Evolutionary conservation across 2,113 vertebrate genomes (phyloP).

Genomic region (Microtus montanus): DNA sequence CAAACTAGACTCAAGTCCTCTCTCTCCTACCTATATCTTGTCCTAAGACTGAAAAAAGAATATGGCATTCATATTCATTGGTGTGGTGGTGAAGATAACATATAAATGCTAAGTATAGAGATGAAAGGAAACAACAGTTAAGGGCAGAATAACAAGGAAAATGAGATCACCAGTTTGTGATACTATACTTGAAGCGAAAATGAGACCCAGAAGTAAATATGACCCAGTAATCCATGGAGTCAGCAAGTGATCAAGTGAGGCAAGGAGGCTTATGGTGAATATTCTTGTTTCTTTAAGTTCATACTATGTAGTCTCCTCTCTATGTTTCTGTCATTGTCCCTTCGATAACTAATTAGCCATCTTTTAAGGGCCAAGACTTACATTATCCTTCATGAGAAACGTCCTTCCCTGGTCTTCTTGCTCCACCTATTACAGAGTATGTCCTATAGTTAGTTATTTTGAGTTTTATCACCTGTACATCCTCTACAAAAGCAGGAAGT

Average conservation of each 20-base stretch:
- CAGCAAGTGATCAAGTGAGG: not conserved
- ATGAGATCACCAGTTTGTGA: not conserved
- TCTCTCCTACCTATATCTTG: not conserved
- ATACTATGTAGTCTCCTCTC: not conserved
- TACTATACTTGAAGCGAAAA: not conserved
- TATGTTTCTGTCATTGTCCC: not conserved
- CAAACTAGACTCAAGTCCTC: not conserved
- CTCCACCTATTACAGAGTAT: not conserved
- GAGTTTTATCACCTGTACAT: not conserved
- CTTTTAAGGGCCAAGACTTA: not conserved
- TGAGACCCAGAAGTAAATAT: not conserved
- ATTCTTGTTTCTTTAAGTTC: not conserved
- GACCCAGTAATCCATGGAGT: not conserved
- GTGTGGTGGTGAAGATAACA: not conserved
- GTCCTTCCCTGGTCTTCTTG: not conserved
- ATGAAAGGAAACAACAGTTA: not conserved
- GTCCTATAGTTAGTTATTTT: not conserved
- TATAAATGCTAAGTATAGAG: not conserved
- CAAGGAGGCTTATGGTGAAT: not conserved
- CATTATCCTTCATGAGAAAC: not conserved
- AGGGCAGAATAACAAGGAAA: not conserved
- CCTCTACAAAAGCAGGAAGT: not conserved
- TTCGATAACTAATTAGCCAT: not conserved
- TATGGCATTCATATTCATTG: not conserved
- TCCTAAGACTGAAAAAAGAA: not conserved